phyloP scores from a whole-genome alignment of 1,140 invertebrate species.

The Drosophila santomea region DNA sequence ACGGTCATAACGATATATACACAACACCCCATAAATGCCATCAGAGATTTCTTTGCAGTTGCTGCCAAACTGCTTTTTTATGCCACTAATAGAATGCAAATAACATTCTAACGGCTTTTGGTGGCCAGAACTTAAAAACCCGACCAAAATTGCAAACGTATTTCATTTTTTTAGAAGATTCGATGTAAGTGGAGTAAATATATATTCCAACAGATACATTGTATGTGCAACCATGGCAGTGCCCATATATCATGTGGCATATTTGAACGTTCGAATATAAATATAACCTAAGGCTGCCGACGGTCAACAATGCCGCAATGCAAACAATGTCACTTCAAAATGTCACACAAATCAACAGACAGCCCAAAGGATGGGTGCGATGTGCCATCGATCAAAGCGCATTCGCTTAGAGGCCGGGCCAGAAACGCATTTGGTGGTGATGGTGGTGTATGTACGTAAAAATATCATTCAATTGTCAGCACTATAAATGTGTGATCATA shows the following conservation, averaged over 20 bases:
- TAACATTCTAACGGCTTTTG: conserved; percentile 30
- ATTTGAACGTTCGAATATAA: conserved; percentile 40
- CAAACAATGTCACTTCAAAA: conserved; percentile 69
- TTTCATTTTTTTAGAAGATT: conserved; percentile 33
- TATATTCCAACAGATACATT: conserved; percentile 26
- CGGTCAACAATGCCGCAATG: conserved; percentile 54
- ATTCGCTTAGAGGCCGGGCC: conserved; percentile 23
- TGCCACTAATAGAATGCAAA: conserved; percentile 26
- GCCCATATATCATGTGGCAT: conserved; percentile 44
- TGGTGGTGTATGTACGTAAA: conserved; percentile 40
- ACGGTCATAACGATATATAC: background rate
- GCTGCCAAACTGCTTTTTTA: conserved; percentile 12
- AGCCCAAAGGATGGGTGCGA: background rate
- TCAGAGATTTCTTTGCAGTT: conserved; percentile 5
- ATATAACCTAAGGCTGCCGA: conserved; percentile 48
- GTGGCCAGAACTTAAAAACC: conserved; percentile 4
- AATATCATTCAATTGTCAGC: conserved; percentile 84
- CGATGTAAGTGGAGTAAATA: conserved; percentile 40
- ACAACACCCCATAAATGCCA: conserved; percentile 10
- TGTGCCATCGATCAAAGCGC: conserved; percentile 62
- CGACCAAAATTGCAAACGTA: conserved; percentile 35
- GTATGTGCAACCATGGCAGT: conserved; percentile 3
- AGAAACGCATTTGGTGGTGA: conserved; percentile 46
- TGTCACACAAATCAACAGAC: conserved; percentile 61
- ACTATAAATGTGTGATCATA: conserved; percentile 83